These are phyloP conservation scores for Bergia sp. DNA, from an alignment of 92 coral and sea anemone genomes.

Conservation along the genomic window DNA sequence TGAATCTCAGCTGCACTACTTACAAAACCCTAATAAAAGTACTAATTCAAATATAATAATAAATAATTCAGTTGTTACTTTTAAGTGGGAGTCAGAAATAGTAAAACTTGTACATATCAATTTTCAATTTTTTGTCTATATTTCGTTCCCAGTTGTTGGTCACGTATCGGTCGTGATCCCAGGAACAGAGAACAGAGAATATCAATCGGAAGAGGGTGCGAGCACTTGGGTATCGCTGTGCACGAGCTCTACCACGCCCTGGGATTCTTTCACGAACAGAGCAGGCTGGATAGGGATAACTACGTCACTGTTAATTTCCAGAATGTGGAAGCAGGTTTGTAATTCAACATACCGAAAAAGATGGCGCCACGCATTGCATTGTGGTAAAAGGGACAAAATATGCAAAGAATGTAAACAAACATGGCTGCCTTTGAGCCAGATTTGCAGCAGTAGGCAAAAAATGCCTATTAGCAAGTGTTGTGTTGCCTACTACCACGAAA, in stretches of 20 bases:
- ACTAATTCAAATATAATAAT: too few species aligned
- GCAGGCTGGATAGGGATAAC: not conserved
- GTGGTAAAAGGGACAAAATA: too few species aligned
- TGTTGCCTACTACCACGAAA: too few species aligned
- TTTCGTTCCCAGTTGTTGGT: constrained; percentile 7
- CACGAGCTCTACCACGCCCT: constrained; percentile 21
- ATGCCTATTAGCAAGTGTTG: too few species aligned
- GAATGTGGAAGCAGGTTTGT: constrained; percentile 11
- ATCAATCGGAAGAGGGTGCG: not conserved
- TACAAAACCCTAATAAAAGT: too few species aligned
- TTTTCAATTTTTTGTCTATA: not conserved
- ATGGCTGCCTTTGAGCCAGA: too few species aligned
- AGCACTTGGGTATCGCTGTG: not conserved
- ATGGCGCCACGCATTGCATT: too few species aligned
- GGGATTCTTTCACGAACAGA: constrained; percentile 19
- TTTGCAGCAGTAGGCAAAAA: too few species aligned
- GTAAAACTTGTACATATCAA: not conserved
- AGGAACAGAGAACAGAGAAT: not conserved
- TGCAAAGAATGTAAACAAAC: too few species aligned
- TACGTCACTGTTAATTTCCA: not conserved
- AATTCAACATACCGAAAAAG: not conserved
- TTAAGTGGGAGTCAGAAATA: too few species aligned
- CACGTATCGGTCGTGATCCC: constrained; percentile 23
- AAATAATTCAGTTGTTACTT: too few species aligned
- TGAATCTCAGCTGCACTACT: too few species aligned